phyloP scores from a whole-genome alignment of 2,113 vertebrate genomes.

The Pollimyrus isidori region DNA sequence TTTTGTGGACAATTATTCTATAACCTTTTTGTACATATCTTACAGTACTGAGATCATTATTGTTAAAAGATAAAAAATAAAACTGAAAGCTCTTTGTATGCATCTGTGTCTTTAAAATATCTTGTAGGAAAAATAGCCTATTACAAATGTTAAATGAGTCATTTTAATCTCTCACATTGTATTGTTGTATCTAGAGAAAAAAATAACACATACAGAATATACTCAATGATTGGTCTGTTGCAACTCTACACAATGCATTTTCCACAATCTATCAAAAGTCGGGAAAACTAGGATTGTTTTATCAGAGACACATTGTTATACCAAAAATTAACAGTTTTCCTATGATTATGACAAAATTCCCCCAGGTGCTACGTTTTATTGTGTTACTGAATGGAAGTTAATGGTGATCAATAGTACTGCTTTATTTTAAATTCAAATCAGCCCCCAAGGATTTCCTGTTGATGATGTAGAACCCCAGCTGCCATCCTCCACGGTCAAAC shows the following conservation, averaged over 20 bases:
- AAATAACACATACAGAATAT: background rate
- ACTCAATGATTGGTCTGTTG: background rate
- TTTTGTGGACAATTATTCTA: background rate
- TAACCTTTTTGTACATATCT: background rate
- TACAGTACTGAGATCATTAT: too few relatives aligned
- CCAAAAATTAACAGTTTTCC: background rate
- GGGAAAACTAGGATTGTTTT: background rate
- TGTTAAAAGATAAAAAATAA: background rate
- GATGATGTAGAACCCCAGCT: constrained; percentile 32
- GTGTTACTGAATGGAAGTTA: background rate
- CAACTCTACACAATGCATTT: background rate
- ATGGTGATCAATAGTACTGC: background rate
- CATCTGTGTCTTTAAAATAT: background rate
- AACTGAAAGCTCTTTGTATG: background rate
- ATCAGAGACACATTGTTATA: background rate
- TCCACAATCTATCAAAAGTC: background rate
- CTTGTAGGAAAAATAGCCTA: background rate
- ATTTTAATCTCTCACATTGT: background rate
- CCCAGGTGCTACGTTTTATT: background rate
- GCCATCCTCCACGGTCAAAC: constrained; percentile 38
- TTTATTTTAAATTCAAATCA: background rate
- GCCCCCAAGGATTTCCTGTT: background rate
- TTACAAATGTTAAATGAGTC: background rate
- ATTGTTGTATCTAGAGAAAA: background rate
- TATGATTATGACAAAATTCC: background rate